Evolutionary conservation across 35 echinoderm and acorn worm genomes (phyloP), one percentile per base, ranked within the genome.

Genomic region (Apostichopus parvimensis): DNA sequence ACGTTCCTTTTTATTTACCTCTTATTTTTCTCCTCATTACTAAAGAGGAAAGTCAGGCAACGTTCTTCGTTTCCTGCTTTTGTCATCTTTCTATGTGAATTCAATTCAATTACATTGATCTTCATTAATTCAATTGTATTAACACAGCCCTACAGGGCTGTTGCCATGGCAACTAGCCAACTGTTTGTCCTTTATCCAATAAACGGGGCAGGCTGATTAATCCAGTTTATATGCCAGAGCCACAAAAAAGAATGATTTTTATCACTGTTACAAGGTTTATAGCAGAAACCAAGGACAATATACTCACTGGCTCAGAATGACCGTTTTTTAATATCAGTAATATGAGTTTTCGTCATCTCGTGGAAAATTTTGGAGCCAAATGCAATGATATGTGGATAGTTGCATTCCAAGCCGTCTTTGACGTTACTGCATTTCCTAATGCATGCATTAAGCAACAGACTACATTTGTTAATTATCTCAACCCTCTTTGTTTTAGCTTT

Each of bases 91-190:
- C 64, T 68, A 14, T 68, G 18, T 18, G 45, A 45, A 82, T 56
- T 56, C 79, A 82, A 82, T 82, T 82, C 22, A 82, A 82, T 82
- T 82, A 82, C 79, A 82, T 82, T 82, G 79, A 82, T 82, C 79
- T 82, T 82, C 79, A 82, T 82, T 82, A 82, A 54, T 53, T 82
- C 79, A 82, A 82, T 82, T 82, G 79, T 82, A 82, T 82, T 82
- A 82, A 56, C 55, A 18, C 45, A n/a, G 53, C 8, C 79, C 79
- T 82, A 82, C 79, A 82, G 79, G 53, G 52, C 54, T 82, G 53
- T 82, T 82, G 79, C 79, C 52, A 82, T 82, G 12, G 45, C 79
- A 82, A 82, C 79, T 13, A 82, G 79, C 34, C 45, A 82, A 82
- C 79, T 82, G 79, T 82, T 82, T 82, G 79, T 82, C 20, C 79